These are phyloP conservation scores for Phoebastria nigripes DNA, from an alignment of 2,797 vertebrate genomes.

Conservation along the genomic window DNA sequence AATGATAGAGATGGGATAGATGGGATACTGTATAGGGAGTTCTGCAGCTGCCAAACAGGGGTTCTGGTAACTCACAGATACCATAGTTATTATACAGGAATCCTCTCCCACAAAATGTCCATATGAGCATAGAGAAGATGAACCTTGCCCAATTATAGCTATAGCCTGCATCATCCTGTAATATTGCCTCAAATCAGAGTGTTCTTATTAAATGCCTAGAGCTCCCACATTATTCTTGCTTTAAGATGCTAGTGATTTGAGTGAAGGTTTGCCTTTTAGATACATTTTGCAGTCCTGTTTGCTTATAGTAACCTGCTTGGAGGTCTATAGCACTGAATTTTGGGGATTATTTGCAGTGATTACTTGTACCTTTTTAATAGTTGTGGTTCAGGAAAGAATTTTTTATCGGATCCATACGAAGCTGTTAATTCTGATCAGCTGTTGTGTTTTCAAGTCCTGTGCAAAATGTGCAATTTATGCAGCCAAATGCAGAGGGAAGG, in stretches of 20 bases:
- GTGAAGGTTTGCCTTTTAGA: background rate
- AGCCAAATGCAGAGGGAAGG: background rate
- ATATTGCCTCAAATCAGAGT: background rate
- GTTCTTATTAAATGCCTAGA: background rate
- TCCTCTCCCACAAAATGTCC: background rate
- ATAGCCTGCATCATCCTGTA: background rate
- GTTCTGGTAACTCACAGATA: background rate
- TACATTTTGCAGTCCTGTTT: background rate
- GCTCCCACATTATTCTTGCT: background rate
- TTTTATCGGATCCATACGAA: background rate
- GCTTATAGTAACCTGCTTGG: background rate
- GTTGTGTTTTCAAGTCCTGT: background rate
- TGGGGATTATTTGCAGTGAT: background rate
- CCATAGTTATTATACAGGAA: background rate
- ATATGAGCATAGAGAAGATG: background rate
- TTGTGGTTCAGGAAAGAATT: background rate
- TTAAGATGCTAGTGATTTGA: background rate
- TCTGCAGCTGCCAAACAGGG: constrained; percentile 6
- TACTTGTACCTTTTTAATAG: background rate
- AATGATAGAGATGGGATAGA: background rate
- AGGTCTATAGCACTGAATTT: background rate
- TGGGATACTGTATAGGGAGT: background rate
- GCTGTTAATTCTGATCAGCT: background rate
- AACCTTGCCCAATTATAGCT: background rate
- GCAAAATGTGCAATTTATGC: background rate